These are phyloP conservation scores for Dioctria rufipes DNA, from an alignment of 2,888 invertebrate species.

Conservation along the genomic window DNA sequence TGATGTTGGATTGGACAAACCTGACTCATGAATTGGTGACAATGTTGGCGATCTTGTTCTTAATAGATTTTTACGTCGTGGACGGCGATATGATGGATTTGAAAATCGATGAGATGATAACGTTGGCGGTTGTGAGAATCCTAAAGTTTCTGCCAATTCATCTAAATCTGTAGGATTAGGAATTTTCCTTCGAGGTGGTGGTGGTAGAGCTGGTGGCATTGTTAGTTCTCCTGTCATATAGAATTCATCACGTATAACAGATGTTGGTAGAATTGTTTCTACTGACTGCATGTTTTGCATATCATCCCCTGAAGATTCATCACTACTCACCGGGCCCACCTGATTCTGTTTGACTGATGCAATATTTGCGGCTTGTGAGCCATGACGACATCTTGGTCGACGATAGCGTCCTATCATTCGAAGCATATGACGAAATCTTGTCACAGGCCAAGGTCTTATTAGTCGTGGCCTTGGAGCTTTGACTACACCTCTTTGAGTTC, in stretches of 20 bases:
- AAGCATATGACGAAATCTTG: slow-evolving; percentile 68
- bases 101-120: slow-evolving; percentile 65
- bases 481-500: slow-evolving; percentile 32
- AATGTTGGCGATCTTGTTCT: slow-evolving; percentile 74
- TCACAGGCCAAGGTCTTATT: slow-evolving; percentile 66
- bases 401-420: slow-evolving; percentile 69
- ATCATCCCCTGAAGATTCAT: slow-evolving; percentile 31
- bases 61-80: slow-evolving; percentile 71
- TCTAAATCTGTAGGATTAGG: slow-evolving; percentile 72
- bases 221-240: slow-evolving; percentile 62
- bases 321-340: slow-evolving; percentile 66
- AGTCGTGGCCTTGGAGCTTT: slow-evolving; percentile 60
- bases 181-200: slow-evolving; percentile 72
- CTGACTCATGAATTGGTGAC: slow-evolving; percentile 81
- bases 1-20: slow-evolving; percentile 80
- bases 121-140: slow-evolving; percentile 70
- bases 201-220: slow-evolving; percentile 71
- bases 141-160: slow-evolving; percentile 74
- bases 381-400: slow-evolving; percentile 67
- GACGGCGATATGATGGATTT: slow-evolving; percentile 66
- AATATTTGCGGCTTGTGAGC: slow-evolving; percentile 55
- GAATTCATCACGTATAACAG: slow-evolving; percentile 66
- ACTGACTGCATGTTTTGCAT: slow-evolving; percentile 60
- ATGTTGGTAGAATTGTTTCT: slow-evolving; percentile 68
- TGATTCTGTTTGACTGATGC: slow-evolving; percentile 69